Percentiles rank a stretch among this genome's conserved stretches.
These are phyloP conservation scores for Sericinus montela DNA, from an alignment of 2,888 invertebrate genomes.

Conservation along the genomic window DNA sequence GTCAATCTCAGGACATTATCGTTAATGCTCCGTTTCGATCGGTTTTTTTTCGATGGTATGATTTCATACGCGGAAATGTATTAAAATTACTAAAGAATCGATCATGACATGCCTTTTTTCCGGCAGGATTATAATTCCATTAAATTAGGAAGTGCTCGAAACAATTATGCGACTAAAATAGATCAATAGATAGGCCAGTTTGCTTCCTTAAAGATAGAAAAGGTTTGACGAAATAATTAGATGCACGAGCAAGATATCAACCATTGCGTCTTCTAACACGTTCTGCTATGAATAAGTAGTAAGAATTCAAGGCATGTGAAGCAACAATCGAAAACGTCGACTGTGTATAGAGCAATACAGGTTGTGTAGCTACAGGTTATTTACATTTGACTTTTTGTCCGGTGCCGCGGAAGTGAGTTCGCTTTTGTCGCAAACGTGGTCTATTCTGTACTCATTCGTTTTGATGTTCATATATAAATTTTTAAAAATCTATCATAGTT, in stretches of 20 bases:
- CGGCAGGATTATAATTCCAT: slow-evolving; percentile 61
- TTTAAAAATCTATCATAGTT: slow-evolving; percentile 24
- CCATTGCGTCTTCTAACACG: slow-evolving; percentile 40
- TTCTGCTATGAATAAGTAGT: slow-evolving; percentile 25
- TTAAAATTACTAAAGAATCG: slow-evolving; percentile 48
- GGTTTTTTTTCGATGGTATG: slow-evolving; percentile 42
- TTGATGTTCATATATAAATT: slow-evolving; percentile 24
- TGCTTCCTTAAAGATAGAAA: slow-evolving; percentile 58
- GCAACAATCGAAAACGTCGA: slow-evolving; percentile 36
- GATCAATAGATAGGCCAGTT: slow-evolving; percentile 55
- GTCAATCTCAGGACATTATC: slow-evolving; percentile 31
- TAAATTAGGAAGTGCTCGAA: slow-evolving; percentile 67
- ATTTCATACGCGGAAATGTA: slow-evolving; percentile 66
- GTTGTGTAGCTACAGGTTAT: slow-evolving; percentile 63
- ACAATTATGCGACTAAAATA: slow-evolving; percentile 53
- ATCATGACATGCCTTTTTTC: slow-evolving; percentile 54
- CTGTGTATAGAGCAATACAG: slow-evolving; percentile 47
- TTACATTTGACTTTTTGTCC: slow-evolving; percentile 75
- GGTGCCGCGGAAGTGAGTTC: slow-evolving; percentile 65
- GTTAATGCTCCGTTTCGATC: slow-evolving; percentile 37
- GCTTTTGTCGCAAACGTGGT: slow-evolving; percentile 59
- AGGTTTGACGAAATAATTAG: slow-evolving; percentile 23
- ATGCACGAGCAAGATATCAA: slow-evolving; percentile 22
- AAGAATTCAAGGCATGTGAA: slow-evolving; percentile 37
- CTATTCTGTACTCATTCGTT: slow-evolving; percentile 30